phyloP scores from a whole-genome alignment of 64 coral and sea anemone species.

The Cladopsammia gracilis region DNA sequence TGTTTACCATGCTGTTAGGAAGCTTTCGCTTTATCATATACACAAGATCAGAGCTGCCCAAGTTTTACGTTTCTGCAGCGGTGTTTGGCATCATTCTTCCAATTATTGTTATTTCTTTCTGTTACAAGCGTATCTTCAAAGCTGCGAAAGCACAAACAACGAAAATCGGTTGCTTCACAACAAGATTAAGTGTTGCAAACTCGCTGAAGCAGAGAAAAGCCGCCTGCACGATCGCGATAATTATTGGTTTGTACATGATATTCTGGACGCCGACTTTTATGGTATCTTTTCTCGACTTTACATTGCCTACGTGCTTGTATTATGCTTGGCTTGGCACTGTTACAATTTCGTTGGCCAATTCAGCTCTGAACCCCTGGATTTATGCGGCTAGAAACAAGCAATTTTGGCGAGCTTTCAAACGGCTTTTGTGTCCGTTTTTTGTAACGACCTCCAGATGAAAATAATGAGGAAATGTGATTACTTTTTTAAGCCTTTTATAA shows the following conservation, averaged over 20 bases:
- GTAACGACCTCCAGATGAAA: background rate
- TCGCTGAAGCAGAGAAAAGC: background rate
- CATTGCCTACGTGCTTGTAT: background rate
- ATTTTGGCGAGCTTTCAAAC: conserved; percentile 2
- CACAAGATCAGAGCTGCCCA: background rate
- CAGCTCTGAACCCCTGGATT: background rate
- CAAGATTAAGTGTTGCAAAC: background rate
- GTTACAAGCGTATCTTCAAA: background rate
- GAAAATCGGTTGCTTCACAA: background rate
- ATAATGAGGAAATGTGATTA: background rate
- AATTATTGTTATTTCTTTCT: conserved; percentile 10
- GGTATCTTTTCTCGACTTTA: background rate
- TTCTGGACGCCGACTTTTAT: conserved; percentile 6
- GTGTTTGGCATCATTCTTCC: background rate
- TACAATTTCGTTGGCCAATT: background rate
- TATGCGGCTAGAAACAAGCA: background rate
- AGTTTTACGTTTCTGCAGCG: background rate
- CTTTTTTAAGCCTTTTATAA: no score
- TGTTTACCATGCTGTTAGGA: background rate
- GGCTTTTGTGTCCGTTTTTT: background rate
- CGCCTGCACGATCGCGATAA: background rate
- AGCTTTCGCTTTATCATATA: background rate
- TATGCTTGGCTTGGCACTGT: background rate
- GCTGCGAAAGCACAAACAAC: background rate
- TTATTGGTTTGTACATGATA: background rate